Conservation (phyloP, 2,888 invertebrate species). For the Cryptocheilus praepositus region DNA sequence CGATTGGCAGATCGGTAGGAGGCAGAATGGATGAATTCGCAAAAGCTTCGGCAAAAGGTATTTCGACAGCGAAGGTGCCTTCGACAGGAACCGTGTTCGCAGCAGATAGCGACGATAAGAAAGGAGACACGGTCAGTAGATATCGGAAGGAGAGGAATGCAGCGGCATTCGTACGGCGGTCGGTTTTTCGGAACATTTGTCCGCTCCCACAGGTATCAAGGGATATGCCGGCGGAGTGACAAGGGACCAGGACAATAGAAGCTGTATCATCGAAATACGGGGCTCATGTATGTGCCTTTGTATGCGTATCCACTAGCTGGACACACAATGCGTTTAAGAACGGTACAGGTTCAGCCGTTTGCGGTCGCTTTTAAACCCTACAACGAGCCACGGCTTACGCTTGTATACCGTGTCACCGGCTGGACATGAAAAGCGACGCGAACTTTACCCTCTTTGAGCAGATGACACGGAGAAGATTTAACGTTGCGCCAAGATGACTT, state of each 20-base stretch:
- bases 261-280: constrained; percentile 41
- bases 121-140: not conserved
- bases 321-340: constrained; percentile 49
- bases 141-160: constrained; percentile 18
- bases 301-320: constrained; percentile 30
- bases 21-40: no score
- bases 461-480: no score
- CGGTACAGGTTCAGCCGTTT: constrained; percentile 8
- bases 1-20: no score
- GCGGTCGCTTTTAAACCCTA: constrained; percentile 28
- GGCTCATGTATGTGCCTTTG: constrained; percentile 24
- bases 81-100: constrained; percentile 40
- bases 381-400: constrained; percentile 21
- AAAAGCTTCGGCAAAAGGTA: constrained; percentile 13
- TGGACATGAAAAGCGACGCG: constrained; percentile 8
- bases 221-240: constrained; percentile 60
- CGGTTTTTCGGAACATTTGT: constrained; percentile 56
- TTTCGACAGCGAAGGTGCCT: constrained; percentile 17
- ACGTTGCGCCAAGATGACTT: constrained; percentile 16
- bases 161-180: constrained; percentile 33
- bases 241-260: constrained; percentile 63
- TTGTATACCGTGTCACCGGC: constrained; percentile 12
- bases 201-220: constrained; percentile 56
- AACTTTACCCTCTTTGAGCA: not conserved
- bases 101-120: constrained; percentile 26